Conservation (phyloP, 30 jellyfish, hydroid and myxozoan genomes). For the Hydractinia symbiolongicarpus region DNA sequence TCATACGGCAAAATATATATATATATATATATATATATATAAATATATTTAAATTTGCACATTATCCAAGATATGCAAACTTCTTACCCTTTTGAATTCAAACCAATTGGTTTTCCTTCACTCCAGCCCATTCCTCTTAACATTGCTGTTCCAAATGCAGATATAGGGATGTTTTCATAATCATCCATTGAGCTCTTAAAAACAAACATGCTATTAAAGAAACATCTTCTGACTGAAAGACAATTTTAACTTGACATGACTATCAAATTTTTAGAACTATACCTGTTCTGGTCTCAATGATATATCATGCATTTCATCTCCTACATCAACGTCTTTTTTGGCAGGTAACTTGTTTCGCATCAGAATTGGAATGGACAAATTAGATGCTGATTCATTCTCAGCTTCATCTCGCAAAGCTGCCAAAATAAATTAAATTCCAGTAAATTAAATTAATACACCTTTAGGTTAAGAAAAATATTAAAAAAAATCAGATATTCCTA, state of each 20-base stretch:
- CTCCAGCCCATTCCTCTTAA: constrained; percentile 98
- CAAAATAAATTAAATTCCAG: neutral
- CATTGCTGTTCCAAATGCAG: constrained; percentile 94
- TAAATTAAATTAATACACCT: neutral
- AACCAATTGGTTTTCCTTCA: constrained; percentile 94
- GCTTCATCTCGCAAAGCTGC: constrained; percentile 49
- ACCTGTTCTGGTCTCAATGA: constrained; percentile 73
- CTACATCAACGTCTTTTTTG: constrained; percentile 35
- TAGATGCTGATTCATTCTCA: constrained; percentile 26
- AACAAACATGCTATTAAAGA: neutral
- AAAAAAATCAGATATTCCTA: too few species aligned
- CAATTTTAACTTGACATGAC: neutral
- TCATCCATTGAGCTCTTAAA: constrained; percentile 80
- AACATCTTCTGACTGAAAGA: neutral
- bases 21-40: too few species aligned
- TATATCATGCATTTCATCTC: constrained; percentile 46
- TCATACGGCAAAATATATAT: too few species aligned
- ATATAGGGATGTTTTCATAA: constrained; percentile 73
- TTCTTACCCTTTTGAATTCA: constrained; percentile 78
- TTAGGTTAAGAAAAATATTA: neutral
- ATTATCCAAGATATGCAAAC: too few species aligned
- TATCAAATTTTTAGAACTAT: neutral
- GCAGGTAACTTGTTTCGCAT: constrained; percentile 72
- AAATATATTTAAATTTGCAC: too few species aligned
- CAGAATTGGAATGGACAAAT: constrained; percentile 55